Conservation (phyloP, 2,113 vertebrate species). For the Lophotis ruficrista region DNA sequence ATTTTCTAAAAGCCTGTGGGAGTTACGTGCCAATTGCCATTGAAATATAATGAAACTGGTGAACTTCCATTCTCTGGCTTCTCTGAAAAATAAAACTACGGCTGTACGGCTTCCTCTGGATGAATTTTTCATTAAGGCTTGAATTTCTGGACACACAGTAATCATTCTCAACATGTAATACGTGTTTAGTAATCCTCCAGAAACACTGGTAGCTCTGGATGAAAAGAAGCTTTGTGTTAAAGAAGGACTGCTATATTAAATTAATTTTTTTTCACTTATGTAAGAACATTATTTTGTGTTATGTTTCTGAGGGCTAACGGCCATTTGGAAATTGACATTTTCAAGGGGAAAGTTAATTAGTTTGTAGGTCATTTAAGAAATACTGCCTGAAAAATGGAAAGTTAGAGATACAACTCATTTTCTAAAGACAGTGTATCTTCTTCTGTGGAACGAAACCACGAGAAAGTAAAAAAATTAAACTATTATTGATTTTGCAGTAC, state of each 20-base stretch:
- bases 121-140: conserved; percentile 4
- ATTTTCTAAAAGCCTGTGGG: background rate
- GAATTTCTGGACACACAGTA: conserved; percentile 8
- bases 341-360: conserved; percentile 27
- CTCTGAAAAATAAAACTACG: background rate
- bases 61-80: background rate
- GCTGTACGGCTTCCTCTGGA: background rate
- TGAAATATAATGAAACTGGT: background rate
- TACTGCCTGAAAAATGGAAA: background rate
- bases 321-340: background rate
- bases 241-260: background rate
- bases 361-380: background rate
- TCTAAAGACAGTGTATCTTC: background rate
- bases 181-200: background rate
- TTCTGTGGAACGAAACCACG: background rate
- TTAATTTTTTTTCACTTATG: background rate
- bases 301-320: background rate
- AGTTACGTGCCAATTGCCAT: background rate
- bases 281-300: background rate
- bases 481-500: background rate
- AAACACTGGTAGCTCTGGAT: background rate
- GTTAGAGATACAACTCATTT: background rate
- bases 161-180: background rate
- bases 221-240: conserved; percentile 24
- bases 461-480: background rate